phyloP scores from a whole-genome alignment of 2,888 invertebrate species.

The Portevinia maculata region DNA sequence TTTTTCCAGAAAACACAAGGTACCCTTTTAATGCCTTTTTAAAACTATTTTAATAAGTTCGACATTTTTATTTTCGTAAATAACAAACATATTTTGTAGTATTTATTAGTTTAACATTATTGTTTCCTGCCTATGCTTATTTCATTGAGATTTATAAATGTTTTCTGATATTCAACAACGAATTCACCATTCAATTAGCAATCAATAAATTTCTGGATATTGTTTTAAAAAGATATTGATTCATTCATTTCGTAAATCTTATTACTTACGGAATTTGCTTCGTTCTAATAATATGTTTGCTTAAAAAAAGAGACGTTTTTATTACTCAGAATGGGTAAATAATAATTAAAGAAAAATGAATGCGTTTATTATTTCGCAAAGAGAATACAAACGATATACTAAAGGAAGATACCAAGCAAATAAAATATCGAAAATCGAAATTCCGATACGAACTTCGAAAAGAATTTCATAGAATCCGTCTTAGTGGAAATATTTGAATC shows the following conservation, averaged over 20 bases:
- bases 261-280: slow-evolving; percentile 29
- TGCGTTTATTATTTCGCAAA: background rate
- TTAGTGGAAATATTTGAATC: no score
- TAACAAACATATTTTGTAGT: background rate
- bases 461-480: no score
- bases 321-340: background rate
- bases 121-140: slow-evolving; percentile 29
- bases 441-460: no score
- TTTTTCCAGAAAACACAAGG: background rate
- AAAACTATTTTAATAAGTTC: background rate
- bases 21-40: background rate
- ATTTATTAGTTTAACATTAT: slow-evolving; percentile 37
- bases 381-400: no score
- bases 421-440: no score
- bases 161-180: slow-evolving; percentile 12
- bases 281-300: background rate
- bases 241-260: slow-evolving; percentile 10
- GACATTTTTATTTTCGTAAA: slow-evolving; percentile 6
- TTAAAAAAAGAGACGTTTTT: background rate
- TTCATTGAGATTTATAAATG: slow-evolving; percentile 28
- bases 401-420: no score
- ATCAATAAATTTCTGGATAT: slow-evolving; percentile 9
- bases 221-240: slow-evolving; percentile 7
- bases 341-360: background rate
- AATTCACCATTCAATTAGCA: slow-evolving; percentile 3